These are phyloP conservation scores for Diploscapter pachys DNA, from an alignment of 1,140 invertebrate species.

Conservation along the genomic window DNA sequence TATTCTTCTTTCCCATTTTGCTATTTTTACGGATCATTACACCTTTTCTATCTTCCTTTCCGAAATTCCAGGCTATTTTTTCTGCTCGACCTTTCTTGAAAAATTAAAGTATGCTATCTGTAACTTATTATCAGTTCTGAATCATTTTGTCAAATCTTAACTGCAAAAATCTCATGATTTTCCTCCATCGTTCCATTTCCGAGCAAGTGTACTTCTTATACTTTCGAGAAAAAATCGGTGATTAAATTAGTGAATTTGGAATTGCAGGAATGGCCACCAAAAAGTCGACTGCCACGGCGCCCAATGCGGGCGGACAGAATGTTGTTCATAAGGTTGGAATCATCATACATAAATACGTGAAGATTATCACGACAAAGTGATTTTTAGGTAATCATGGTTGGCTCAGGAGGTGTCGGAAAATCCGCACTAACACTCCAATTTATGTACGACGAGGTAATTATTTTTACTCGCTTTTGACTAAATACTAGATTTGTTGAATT, in stretches of 20 bases:
- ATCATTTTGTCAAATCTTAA: too few relatives aligned
- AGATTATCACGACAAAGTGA: background rate
- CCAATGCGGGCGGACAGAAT: background rate
- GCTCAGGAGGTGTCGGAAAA: conserved; percentile 97
- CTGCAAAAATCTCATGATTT: background rate
- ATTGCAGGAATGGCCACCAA: conserved; percentile 9
- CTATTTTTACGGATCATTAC: too few relatives aligned
- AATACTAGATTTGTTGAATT: too few relatives aligned
- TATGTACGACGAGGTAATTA: conserved; percentile 93
- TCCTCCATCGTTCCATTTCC: background rate
- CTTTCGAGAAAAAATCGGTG: background rate
- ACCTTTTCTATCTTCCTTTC: too few relatives aligned
- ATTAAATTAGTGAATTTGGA: background rate
- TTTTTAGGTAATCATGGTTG: conserved; percentile 94
- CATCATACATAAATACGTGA: background rate
- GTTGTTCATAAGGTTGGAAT: conserved; percentile 10
- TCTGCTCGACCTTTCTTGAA: too few relatives aligned
- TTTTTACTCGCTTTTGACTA: too few relatives aligned
- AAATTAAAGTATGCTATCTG: too few relatives aligned
- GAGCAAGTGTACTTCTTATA: background rate
- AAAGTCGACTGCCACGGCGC: conserved; percentile 4
- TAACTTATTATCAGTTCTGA: too few relatives aligned
- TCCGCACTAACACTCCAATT: conserved; percentile 98
- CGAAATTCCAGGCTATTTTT: too few relatives aligned
- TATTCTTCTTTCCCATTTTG: too few relatives aligned